phyloP scores from a whole-genome alignment of 2,113 vertebrate genomes.

The Strigops habroptila region DNA sequence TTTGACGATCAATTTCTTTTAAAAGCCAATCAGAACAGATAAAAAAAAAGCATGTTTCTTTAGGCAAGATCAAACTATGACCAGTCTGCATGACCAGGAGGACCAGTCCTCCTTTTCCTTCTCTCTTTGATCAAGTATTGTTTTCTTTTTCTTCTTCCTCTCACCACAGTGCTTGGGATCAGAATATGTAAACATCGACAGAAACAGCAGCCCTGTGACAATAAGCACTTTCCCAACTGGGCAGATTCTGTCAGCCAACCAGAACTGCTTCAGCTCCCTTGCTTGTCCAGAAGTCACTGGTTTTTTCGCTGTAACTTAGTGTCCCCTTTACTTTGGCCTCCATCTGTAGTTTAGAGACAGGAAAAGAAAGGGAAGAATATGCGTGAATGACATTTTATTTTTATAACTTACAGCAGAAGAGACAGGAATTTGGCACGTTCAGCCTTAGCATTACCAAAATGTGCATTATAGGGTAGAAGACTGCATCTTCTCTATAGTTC shows the following conservation, averaged over 20 bases:
- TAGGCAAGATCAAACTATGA: conserved; percentile 68
- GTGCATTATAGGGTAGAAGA: not conserved
- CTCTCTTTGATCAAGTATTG: conserved; percentile 79
- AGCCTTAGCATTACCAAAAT: not conserved
- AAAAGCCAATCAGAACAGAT: conserved; percentile 71
- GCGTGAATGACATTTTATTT: not conserved
- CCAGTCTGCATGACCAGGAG: conserved; percentile 70
- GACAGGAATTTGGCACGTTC: not conserved
- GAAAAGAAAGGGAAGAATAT: conserved; percentile 28
- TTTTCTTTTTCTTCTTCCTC: conserved; percentile 74
- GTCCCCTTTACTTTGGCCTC: conserved; percentile 96
- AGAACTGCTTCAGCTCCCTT: conserved; percentile 70
- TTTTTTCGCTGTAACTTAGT: conserved; percentile 91
- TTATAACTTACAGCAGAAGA: not conserved
- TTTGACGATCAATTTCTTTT: conserved; percentile 78
- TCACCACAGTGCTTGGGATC: conserved; percentile 86
- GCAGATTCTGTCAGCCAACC: conserved; percentile 74
- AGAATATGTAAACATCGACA: conserved; percentile 86
- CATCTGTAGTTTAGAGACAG: conserved; percentile 79
- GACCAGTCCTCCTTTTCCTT: conserved; percentile 76
- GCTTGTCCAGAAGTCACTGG: conserved; percentile 84
- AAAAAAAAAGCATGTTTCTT: conserved; percentile 58
- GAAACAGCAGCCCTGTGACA: conserved; percentile 81
- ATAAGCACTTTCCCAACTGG: conserved; percentile 76
- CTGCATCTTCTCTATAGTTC: not conserved